Evolutionary conservation across 2,888 invertebrate species (phyloP), one percentile per base, ranked within the genome.

Genomic region (Cheilosia vernalis): DNA sequence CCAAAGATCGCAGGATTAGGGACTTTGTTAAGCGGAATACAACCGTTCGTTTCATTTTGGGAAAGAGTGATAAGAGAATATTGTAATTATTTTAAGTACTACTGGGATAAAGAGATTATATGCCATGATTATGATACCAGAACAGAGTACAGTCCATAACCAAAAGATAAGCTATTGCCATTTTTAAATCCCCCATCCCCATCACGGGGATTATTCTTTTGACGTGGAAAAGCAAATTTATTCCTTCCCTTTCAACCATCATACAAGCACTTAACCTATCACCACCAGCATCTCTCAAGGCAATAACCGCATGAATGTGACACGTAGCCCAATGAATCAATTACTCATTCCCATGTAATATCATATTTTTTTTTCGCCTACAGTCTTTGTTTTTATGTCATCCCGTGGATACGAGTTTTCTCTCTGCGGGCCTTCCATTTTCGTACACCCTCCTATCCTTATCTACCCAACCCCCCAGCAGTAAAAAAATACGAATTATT

Each of bases 41-140:
- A 27, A 27, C 17, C 30, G n/a, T 44, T 47, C 30, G 37, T 33
- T 15, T 49, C 21, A 13, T 5, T 49, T 49, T n/a, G n/a, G 24
- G 13, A 33, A 69, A 58, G 37, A 47, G 37, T 40, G 56, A 70
- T 70, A 58, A 47, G 21, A 37, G 37, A 33, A n/a, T 4, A 33
- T 10, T 30, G 58, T 49, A 37, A 70, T 70, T 70, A 49, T 56
- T 37, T 17, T 49, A 58, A 58, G 49, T 2, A 33, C 37, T 15
- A 19, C 13, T 21, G 30, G 15, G 47, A 70, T 58, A 24, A 56
- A 47, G 58, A 37, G 33, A 58, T 27, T 44, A n/a, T n/a, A n/a
- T n/a, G n/a, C n/a, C n/a, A n/a, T n/a, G n/a, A n/a, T n/a, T n/a
- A n/a, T n/a, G n/a, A n/a, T n/a, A n/a, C 24, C 15, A 10, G 7